Evolutionary conservation across 1,140 invertebrate genomes (phyloP), one percentile per base, ranked within the genome.

Genomic region (Aphelenchoides avenae): DNA sequence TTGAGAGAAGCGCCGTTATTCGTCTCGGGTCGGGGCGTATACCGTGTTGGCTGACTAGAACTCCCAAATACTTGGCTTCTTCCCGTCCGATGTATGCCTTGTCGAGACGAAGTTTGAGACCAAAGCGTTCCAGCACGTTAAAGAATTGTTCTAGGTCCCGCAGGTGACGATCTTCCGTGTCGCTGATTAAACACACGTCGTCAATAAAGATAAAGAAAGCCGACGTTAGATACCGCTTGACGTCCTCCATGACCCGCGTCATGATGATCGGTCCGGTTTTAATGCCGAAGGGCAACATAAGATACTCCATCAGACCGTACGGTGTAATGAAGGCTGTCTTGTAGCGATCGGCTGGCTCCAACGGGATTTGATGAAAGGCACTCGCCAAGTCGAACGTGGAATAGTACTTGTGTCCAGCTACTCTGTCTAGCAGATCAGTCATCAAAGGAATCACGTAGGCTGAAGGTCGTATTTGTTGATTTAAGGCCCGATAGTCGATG

Each of bases 181-280:
- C 7, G 11, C 24, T 31, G 50, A 26, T 18, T 29, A 55, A n/a
- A 7, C 54, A 30, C 30, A 55, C 34, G 6, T 55, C 52, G 26
- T 55, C 52, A 1, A 55, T 20, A 57, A 57, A 55, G 36, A 57
- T 30, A 34, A 55, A 30, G 9, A 57, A 15, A 5, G 52, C 18
- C 18, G n/a, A 29, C 6, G 52, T 15, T 4, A 55, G 9, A 3
- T 52, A 20, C 4, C 27, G n/a, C 5, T n/a, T 46, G 1, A 55
- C 22, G 6, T 9, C 7, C 1, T 15, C 33, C 52, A 55, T 55
- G 7, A 15, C 30, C 7, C 15, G 9, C 26, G 27, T 29, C n/a
- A 55, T 56, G 18, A 15, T 53, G 18, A 20, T 29, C 2, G 52
- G 52, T 3, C 18, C 52, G 6, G n/a, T 20, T n/a, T 15, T 13